These are phyloP conservation scores for Craseonycteris thonglongyai DNA, from an alignment of 2,113 vertebrate species.

Conservation along the genomic window DNA sequence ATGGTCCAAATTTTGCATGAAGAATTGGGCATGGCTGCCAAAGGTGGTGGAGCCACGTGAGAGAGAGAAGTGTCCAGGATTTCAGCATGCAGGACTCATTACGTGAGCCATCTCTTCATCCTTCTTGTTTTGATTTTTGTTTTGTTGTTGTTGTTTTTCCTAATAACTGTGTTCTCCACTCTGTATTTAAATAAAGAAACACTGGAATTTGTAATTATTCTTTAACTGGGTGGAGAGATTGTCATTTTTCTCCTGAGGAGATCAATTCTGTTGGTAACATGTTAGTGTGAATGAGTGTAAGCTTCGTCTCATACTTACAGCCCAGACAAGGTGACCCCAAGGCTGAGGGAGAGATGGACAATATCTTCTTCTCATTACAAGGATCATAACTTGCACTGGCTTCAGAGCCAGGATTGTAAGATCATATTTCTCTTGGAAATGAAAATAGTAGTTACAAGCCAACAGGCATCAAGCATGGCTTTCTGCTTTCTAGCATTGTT, in stretches of 20 bases:
- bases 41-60: background rate
- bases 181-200: background rate
- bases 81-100: background rate
- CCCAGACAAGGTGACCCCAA: background rate
- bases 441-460: background rate
- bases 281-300: background rate
- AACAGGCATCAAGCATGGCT: background rate
- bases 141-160: background rate
- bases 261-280: background rate
- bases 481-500: background rate
- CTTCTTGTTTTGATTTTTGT: background rate
- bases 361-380: background rate
- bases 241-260: background rate
- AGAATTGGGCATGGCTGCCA: background rate
- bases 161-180: background rate
- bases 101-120: background rate
- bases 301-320: background rate
- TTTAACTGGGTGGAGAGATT: background rate
- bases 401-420: conserved; percentile 22
- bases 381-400: background rate
- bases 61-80: too few species aligned
- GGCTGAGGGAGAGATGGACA: background rate
- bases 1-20: background rate
- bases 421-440: background rate
- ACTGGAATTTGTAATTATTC: background rate